Evolutionary conservation across 35 echinoderm and acorn worm species (phyloP), one percentile per base, ranked within the genome.

Genomic region (Hemicentrotus pulcherrimus): DNA sequence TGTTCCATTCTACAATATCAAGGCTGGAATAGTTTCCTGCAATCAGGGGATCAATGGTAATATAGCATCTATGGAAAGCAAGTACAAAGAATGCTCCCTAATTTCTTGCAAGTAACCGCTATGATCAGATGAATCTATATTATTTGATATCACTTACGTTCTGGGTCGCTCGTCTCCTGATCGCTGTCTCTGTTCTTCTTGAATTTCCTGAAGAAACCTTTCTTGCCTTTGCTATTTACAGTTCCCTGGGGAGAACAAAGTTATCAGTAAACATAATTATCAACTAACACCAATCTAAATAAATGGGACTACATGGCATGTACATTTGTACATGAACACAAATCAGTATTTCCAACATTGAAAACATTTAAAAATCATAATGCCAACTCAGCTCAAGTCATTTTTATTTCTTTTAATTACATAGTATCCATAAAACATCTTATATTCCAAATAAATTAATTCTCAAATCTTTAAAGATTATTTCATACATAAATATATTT

Each of bases 101-200:
- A 55, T 14, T 55, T 1, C 50, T 55, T 11, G 10, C 50, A 55
- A 55, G 7, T 55, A 12, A 15, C 50, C 15, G 50, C 12, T 55
- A 55, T 55, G 10, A 55, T 55, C 19, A n/a, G 19, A 70, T 5
- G 7, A 78, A 78, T 78, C 0, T 78, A 78, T 24, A 6, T 78
- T 28, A 78, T 78, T 28, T 78, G 24, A 78, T 78, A 78, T 28
- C 16, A 96, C 98, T 99, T 92, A 99, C 98, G 98, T 98, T 99
- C 98, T 91, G 97, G 95, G 52, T 99, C 98, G 92, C 98, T 99
- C 31, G 98, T 99, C 50, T 98, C 97, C 88, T 96, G 96, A 61
- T 99, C 97, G 86, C 98, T 98, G 94, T 99, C 97, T 86, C 97
- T 92, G 50, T 96, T 91, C 60, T 98, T 98, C 91, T 98, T 97